Evolutionary conservation across 2,888 invertebrate species (phyloP), one percentile per base, ranked within the genome.

Genomic region (Pyrocoelia pectoralis): DNA sequence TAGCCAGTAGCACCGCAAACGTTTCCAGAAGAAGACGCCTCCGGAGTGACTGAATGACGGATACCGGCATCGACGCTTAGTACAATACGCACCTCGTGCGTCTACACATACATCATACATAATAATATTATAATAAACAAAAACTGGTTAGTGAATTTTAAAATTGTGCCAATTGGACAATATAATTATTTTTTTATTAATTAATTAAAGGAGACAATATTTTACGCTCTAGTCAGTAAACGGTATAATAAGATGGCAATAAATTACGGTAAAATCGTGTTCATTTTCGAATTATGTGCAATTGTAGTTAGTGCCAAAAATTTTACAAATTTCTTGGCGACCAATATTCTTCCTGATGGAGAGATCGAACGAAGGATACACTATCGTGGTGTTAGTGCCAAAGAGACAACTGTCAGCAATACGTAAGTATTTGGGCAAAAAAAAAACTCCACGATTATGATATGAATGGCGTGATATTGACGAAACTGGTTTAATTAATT

Each of bases 291-390:
- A 40, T 43, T 15, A 9, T 29, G 55, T 46, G 24, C 59, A 8
- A 24, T 61, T 52, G 33, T 51, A 10, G 56, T 41, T 12, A 18
- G 40, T 28, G 56, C 54, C 33, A 53, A 55, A 18, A 41, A 43
- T 41, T 81, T 84, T 55, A 81, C 83, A 53, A 87, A 89, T 78
- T 90, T 91, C 79, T 81, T 89, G 67, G 84, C 89, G 77, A 86
- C 84, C 14, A 90, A 90, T 73, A 82, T 83, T 53, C 80, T 91
- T 62, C 77, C 86, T 58, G 92, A 92, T 76, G 92, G 92, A 1
- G 90, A 92, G 75, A 80, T 87, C 68, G 91, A 91, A 76, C 85
- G 85, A 10, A 80, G 89, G 56, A 83, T 91, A 57, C 86, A 85
- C 76, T 88, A 80, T 73, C 84, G 86, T 65, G 89, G 88, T 5